Percentiles rank a stretch among this genome's conserved stretches.
Evolutionary conservation across 2,113 vertebrate genomes (phyloP).

Genomic region (Electrona antarctica): DNA sequence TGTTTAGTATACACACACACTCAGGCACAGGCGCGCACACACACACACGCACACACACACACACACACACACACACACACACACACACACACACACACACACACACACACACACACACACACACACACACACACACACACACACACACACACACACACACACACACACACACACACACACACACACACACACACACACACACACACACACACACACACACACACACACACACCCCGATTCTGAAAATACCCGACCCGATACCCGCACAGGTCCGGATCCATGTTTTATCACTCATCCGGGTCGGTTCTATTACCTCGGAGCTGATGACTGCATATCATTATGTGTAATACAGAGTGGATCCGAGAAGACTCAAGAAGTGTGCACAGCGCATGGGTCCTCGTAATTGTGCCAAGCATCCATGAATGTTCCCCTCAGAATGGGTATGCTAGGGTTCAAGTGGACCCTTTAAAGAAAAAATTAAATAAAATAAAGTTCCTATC

Average conservation of each 20-base stretch:
- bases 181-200: slow-evolving; percentile 1
- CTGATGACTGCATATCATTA: no score
- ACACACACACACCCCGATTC: neutral
- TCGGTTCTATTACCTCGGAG: no score
- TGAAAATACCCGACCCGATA: no score
- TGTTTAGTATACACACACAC: neutral
- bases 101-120: slow-evolving; percentile 5
- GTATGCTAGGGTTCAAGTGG: neutral
- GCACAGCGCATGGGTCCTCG: no score
- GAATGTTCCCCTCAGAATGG: neutral
- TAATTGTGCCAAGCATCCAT: no score
- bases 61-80: neutral
- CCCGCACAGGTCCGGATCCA: no score
- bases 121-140: slow-evolving; percentile 1
- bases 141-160: slow-evolving; percentile 7
- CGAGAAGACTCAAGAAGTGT: no score
- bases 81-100: slow-evolving; percentile 2
- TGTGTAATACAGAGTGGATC: no score
- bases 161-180: neutral
- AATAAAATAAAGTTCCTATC: no score
- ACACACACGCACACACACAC: slow-evolving; percentile 5
- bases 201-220: slow-evolving; percentile 8
- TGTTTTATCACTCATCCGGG: no score
- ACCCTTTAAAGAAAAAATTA: no score
- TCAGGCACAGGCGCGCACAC: slow-evolving; percentile 1